Percentiles rank a stretch among this genome's conserved stretches.
Conservation (phyloP, 1,140 invertebrate genomes). For the Drosophila nannoptera region DNA sequence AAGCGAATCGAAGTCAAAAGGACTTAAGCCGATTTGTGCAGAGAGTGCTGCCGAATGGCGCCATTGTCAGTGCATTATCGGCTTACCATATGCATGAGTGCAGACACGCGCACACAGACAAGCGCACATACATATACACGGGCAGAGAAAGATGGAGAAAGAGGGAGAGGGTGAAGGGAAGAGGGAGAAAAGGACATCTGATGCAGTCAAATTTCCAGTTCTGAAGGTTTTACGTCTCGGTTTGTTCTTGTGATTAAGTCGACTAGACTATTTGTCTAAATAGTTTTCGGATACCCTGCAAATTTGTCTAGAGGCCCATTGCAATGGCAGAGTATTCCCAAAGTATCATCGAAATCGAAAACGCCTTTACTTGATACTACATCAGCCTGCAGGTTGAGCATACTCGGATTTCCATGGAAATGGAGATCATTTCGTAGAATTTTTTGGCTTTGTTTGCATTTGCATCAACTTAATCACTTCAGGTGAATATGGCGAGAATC, state of each 20-base stretch:
- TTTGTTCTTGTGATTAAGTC: no score
- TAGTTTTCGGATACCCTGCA: no score
- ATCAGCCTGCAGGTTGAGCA: no score
- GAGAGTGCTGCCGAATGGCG: slow-evolving; percentile 33
- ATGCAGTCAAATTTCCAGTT: slow-evolving; percentile 2
- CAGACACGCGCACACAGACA: slow-evolving; percentile 7
- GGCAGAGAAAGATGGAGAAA: not conserved
- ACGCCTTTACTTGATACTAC: no score
- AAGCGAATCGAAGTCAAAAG: slow-evolving; percentile 39
- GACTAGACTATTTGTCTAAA: no score
- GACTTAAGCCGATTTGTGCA: slow-evolving; percentile 40
- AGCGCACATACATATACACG: slow-evolving; percentile 1
- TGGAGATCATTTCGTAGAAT: no score
- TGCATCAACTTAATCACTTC: not conserved
- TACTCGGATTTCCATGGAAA: no score
- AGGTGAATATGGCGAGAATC: not conserved
- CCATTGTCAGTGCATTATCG: slow-evolving; percentile 42
- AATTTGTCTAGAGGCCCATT: no score
- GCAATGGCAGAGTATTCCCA: no score
- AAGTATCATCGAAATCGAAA: no score
- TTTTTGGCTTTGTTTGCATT: not conserved
- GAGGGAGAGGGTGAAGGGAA: no score
- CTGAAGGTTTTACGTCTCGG: not conserved
- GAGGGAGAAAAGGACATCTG: no score
- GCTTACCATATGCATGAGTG: slow-evolving; percentile 40